A percentile compares a stretch with the other conserved stretches of the same genome.
Conservation (phyloP, 2,113 vertebrate genomes). For the Naja naja region DNA sequence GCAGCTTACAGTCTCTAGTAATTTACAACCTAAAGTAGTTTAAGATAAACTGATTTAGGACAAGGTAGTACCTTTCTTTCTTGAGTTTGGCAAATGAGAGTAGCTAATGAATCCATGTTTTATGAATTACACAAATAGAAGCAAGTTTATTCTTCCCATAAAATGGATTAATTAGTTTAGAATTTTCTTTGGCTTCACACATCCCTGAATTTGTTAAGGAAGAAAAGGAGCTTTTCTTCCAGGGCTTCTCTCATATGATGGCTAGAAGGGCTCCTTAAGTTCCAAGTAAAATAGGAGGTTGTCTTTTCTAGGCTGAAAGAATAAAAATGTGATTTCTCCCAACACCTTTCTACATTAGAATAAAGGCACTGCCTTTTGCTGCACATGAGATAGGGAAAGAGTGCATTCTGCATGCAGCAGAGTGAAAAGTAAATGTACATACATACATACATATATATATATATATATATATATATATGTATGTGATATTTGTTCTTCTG, state of each 20-base stretch:
- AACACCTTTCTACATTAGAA: not conserved
- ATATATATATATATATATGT: too few relatives aligned
- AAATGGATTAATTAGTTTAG: not conserved
- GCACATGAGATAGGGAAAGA: not conserved
- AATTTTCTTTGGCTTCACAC: not conserved
- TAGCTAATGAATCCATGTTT: not conserved
- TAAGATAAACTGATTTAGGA: not conserved
- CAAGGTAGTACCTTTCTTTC: not conserved
- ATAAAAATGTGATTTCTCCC: not conserved
- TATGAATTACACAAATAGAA: not conserved
- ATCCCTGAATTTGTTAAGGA: not conserved
- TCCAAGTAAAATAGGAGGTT: not conserved
- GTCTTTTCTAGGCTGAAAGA: not conserved
- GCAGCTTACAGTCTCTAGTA: not conserved
- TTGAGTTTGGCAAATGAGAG: not conserved
- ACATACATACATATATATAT: too few relatives aligned
- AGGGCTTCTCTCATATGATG: not conserved
- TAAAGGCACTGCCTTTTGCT: not conserved
- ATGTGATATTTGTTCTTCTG: not conserved
- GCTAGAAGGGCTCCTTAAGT: not conserved
- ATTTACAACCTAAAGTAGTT: not conserved
- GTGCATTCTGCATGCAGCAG: not conserved
- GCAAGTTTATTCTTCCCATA: not conserved
- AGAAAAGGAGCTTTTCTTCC: not conserved
- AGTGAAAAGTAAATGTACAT: not conserved